Base-by-base conservation (phyloP, 2,797 vertebrate genomes). In the Characodon lateralis region DNA sequence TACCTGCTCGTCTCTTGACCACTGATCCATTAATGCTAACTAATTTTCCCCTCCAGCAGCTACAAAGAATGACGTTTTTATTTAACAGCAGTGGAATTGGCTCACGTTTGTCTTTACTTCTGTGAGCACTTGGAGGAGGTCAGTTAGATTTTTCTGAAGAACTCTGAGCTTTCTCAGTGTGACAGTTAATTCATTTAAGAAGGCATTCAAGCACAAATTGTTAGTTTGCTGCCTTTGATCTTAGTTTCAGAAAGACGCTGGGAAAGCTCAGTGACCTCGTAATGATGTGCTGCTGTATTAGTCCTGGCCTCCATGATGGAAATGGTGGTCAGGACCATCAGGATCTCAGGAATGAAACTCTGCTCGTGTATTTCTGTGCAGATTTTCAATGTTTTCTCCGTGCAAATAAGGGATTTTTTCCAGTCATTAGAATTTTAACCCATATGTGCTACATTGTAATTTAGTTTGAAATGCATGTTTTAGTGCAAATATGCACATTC, bases 61-160 rank as follows among this genome's bases (percentile, higher is more conserved):
- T 89, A 94, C 92, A 88, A 92, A 93, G 91, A 94, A 87, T 88
- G 83, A 91, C 92, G 89, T 88, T 76, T 88, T 88, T 78, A 78
- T 90, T 89, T 85, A 85, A 83, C 56, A 18, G 71, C 58, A 2
- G 43, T 28, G 71, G 72, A 66, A 82, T 85, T 84, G 80, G 71
- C 80, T 66, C 88, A 43, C 86, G 71, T 66, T 85, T 77, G 82
- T 92, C 84, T 90, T 89, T 76, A 80, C 80, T 83, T 85, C 72
- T 79, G 78, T 78, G 71, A 73, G 72, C 35, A 39, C 74, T 77
- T 24, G 75, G 59, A 88, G 83, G 84, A 79, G 88, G 86, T 87
- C 85, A 76, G 85, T 87, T 87, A 75, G 79, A 85, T 86, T 87
- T 81, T 78, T 74, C 84, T 78, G 31, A 83, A 88, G 85, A 85